Base-by-base conservation (phyloP, 23 tunicate genomes). In the Ascidia mentula region DNA sequence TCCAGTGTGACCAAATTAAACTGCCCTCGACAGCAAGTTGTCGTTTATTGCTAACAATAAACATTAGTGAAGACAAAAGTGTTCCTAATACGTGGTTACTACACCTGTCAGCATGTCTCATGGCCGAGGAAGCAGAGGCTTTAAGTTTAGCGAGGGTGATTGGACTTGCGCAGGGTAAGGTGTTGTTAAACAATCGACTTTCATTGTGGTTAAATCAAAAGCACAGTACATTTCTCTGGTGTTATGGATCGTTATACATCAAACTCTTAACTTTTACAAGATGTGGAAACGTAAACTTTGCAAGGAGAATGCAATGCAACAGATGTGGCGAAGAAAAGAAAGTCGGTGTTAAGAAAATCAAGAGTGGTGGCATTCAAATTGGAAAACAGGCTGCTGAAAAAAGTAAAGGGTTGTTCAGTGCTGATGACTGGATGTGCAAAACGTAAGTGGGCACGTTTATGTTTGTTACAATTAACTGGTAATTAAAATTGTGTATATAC, bases 381-480 rank as follows among this genome's bases (percentile, higher is more conserved):
- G 99, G 99, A 6, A 89, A 95, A 82, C 74, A 69, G 46, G 99
- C 95, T 35, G 91, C 95, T 59, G 94, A 89, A 42, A 95, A 95
- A 59, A 89, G 95, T 42, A 82, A 78, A 20, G 99, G 99, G 17
- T 60, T 95, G 40, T 95, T 95, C 71, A 89, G 91, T 85, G 99
- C 99, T 36, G 99, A 95, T 82, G 99, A 95, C 75, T 95, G 99
- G 99, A 95, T 95, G 72, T 95, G 99, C 77, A 92, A 87, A 74
- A 92, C 97, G 97, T 92, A 73, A 34, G 96, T 53, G 24, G 24
- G 13, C n/a, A n/a, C n/a, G n/a, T n/a, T n/a, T n/a, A n/a, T n/a
- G n/a, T n/a, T n/a, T n/a, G n/a, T n/a, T n/a, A n/a, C n/a, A n/a
- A n/a, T n/a, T n/a, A n/a, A n/a, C n/a, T n/a, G n/a, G n/a, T n/a